Percentiles rank a stretch among this genome's conserved stretches.
Evolutionary conservation across 2,797 vertebrate species (phyloP).

Genomic region (Pteropus rufus): DNA sequence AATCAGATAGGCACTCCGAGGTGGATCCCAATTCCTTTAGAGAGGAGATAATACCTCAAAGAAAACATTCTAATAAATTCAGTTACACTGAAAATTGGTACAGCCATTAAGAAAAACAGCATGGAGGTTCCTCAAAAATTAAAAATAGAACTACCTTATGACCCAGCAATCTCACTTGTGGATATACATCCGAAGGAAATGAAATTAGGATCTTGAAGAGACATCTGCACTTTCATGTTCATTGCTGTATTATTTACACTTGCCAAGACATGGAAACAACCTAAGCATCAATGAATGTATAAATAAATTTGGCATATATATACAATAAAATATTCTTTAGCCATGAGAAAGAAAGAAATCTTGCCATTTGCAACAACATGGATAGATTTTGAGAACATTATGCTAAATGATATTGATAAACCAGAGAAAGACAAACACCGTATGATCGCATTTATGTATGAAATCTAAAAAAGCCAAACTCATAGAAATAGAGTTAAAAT

Average conservation of each 20-base stretch:
- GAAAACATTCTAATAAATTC: neutral
- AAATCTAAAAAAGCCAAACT: neutral
- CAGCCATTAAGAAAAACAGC: neutral
- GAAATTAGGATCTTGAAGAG: neutral
- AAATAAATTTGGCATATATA: neutral
- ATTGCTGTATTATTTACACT: neutral
- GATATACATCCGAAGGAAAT: neutral
- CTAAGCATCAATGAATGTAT: neutral
- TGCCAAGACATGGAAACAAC: neutral
- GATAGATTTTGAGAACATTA: neutral
- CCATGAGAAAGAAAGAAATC: neutral
- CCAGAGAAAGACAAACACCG: neutral
- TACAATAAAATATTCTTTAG: neutral
- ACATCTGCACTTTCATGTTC: neutral
- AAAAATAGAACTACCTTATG: neutral
- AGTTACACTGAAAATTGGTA: neutral
- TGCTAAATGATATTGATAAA: neutral
- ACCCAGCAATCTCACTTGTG: neutral
- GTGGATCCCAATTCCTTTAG: neutral
- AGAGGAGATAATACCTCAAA: neutral
- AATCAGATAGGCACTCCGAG: neutral
- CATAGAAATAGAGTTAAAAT: neutral
- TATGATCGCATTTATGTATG: neutral
- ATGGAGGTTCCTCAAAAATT: neutral
- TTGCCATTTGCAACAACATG: neutral